phyloP scores from a whole-genome alignment of 2,113 vertebrate genomes.

The Nanorana parkeri region DNA sequence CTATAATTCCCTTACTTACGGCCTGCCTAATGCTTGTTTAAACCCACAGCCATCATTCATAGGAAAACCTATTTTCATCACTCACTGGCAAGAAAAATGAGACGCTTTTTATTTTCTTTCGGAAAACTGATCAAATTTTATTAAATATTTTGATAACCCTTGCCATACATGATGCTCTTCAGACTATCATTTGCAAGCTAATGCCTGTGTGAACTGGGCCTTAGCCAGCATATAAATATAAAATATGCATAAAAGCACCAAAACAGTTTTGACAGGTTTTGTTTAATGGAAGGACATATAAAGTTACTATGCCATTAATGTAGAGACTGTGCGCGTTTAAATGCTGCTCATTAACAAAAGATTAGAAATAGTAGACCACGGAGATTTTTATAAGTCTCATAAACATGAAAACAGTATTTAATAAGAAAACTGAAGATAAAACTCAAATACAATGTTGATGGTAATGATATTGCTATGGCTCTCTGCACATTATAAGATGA shows the following conservation, averaged over 20 bases:
- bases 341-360: constrained; percentile 28
- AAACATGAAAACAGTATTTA: constrained; percentile 35
- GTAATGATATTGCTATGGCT: constrained; percentile 8
- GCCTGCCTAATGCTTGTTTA: too few relatives aligned
- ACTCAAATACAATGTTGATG: neutral
- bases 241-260: neutral
- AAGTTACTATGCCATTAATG: constrained; percentile 23
- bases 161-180: too few relatives aligned
- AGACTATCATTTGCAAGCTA: too few relatives aligned
- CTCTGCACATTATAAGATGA: neutral
- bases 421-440: constrained; percentile 31
- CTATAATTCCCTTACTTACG: too few relatives aligned
- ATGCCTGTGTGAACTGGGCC: too few relatives aligned
- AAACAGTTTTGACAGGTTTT: neutral
- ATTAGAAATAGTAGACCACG: constrained; percentile 16
- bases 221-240: neutral
- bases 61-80: too few relatives aligned
- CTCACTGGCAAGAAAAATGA: too few relatives aligned
- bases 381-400: constrained; percentile 27
- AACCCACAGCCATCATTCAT: too few relatives aligned
- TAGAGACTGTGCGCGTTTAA: constrained; percentile 7
- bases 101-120: too few relatives aligned
- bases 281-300: constrained; percentile 20
- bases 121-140: too few relatives aligned
- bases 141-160: too few relatives aligned